These are phyloP conservation scores for Mechanitis mazaeus DNA, from an alignment of 2,888 invertebrate genomes.

Conservation along the genomic window DNA sequence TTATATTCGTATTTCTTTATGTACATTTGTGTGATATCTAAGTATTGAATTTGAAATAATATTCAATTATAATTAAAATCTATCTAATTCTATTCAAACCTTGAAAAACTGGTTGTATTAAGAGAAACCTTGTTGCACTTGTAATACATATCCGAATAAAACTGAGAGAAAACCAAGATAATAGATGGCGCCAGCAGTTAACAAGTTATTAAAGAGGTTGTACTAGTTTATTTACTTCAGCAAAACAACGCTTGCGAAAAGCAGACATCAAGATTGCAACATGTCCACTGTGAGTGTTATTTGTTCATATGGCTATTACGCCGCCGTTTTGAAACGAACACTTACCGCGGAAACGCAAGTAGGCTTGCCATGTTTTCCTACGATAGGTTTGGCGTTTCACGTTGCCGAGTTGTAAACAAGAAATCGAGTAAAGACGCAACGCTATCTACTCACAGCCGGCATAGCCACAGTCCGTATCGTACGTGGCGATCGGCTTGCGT, in stretches of 20 bases:
- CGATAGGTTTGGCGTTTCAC: conserved; percentile 49
- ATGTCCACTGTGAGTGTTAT: conserved; percentile 29
- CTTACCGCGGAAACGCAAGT: conserved; percentile 30
- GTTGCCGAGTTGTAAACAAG: conserved; percentile 53
- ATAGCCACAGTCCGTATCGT: conserved; percentile 59
- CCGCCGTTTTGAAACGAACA: conserved; percentile 51
- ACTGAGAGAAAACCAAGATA: neutral
- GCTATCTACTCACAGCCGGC: conserved; percentile 54
- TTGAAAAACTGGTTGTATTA: too few species aligned
- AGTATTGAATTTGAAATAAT: too few species aligned
- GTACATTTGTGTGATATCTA: too few species aligned
- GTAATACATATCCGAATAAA: neutral
- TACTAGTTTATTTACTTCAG: conserved; percentile 2
- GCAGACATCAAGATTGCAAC: conserved; percentile 35
- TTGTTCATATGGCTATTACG: conserved; percentile 40
- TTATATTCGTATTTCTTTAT: too few species aligned
- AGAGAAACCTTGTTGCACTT: too few species aligned
- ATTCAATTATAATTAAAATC: too few species aligned
- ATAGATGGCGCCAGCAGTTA: neutral
- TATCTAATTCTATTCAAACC: too few species aligned
- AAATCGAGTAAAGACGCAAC: conserved; percentile 40
- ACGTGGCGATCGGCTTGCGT: conserved; percentile 56
- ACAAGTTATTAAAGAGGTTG: neutral
- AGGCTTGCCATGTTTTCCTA: conserved; percentile 49
- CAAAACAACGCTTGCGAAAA: conserved; percentile 8